These are phyloP conservation scores for Subanguina moxae DNA, from an alignment of 1,140 invertebrate genomes.

Conservation along the genomic window DNA sequence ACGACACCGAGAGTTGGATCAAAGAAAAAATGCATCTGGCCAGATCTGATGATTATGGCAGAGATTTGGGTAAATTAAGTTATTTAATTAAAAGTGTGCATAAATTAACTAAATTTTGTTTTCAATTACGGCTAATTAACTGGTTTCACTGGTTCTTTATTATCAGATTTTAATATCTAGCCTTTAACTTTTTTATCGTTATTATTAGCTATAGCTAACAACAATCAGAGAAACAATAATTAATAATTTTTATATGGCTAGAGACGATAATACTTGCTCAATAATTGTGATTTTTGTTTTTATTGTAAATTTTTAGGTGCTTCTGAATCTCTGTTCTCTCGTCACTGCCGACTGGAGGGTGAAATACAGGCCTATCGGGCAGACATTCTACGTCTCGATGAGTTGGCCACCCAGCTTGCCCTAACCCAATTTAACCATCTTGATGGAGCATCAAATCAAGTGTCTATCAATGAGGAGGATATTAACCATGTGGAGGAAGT, in stretches of 20 bases:
- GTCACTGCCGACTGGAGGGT: slow-evolving; percentile 81
- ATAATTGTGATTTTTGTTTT: too few species aligned
- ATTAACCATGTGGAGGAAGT: slow-evolving; percentile 71
- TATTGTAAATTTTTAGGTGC: slow-evolving; percentile 64
- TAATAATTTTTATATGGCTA: too few species aligned
- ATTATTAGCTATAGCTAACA: too few species aligned
- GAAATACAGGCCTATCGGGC: slow-evolving; percentile 84
- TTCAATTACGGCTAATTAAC: too few species aligned
- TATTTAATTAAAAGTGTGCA: too few species aligned
- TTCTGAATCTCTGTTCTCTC: slow-evolving; percentile 65
- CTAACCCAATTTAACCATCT: slow-evolving; percentile 63
- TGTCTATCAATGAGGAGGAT: slow-evolving; percentile 61
- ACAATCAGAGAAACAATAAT: too few species aligned
- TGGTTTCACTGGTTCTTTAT: too few species aligned
- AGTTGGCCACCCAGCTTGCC: slow-evolving; percentile 76
- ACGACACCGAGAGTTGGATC: slow-evolving; percentile 95
- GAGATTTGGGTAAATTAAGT: slow-evolving; percentile 67
- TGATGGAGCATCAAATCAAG: slow-evolving; percentile 27
- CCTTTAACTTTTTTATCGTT: too few species aligned
- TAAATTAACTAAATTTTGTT: too few species aligned
- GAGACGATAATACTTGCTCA: too few species aligned
- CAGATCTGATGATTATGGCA: slow-evolving; percentile 78
- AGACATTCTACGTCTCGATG: slow-evolving; percentile 80
- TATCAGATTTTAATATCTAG: too few species aligned
- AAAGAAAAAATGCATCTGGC: slow-evolving; percentile 82